These are phyloP conservation scores for Monochamus alternatus DNA, from an alignment of 2,888 invertebrate genomes.

Conservation along the genomic window DNA sequence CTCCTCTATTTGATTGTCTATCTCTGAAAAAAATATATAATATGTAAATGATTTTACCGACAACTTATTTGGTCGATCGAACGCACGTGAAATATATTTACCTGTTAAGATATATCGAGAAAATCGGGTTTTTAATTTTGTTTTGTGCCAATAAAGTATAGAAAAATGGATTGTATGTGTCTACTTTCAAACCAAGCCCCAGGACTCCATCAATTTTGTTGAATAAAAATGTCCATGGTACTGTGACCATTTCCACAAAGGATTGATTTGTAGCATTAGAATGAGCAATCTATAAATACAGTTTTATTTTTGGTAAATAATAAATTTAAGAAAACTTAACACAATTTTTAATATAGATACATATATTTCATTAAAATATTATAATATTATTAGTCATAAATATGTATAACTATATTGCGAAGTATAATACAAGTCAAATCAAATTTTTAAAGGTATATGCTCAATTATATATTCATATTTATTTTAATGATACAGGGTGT, in stretches of 20 bases:
- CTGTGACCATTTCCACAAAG: constrained; percentile 80
- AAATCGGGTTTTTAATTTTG: constrained; percentile 72
- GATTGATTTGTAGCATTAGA: constrained; percentile 75
- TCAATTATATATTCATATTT: too few species aligned
- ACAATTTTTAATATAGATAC: too few species aligned
- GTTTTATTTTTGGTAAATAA: neutral
- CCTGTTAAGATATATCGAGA: constrained; percentile 83
- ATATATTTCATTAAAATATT: too few species aligned
- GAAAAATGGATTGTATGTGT: constrained; percentile 77
- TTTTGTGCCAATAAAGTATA: constrained; percentile 76
- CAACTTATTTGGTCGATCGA: neutral
- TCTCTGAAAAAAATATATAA: constrained; percentile 69
- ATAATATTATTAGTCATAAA: too few species aligned
- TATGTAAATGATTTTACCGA: neutral
- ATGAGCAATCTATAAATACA: constrained; percentile 72
- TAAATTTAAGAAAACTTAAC: neutral
- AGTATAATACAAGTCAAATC: too few species aligned
- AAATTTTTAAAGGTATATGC: too few species aligned
- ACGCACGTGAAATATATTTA: constrained; percentile 59
- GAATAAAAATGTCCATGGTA: constrained; percentile 79
- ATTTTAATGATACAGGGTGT: too few species aligned
- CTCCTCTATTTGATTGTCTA: constrained; percentile 73
- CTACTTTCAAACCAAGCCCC: constrained; percentile 76
- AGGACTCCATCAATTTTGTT: constrained; percentile 83
- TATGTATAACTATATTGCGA: too few species aligned